phyloP scores from a whole-genome alignment of 2,888 invertebrate species.

The Dioctria linearis region DNA sequence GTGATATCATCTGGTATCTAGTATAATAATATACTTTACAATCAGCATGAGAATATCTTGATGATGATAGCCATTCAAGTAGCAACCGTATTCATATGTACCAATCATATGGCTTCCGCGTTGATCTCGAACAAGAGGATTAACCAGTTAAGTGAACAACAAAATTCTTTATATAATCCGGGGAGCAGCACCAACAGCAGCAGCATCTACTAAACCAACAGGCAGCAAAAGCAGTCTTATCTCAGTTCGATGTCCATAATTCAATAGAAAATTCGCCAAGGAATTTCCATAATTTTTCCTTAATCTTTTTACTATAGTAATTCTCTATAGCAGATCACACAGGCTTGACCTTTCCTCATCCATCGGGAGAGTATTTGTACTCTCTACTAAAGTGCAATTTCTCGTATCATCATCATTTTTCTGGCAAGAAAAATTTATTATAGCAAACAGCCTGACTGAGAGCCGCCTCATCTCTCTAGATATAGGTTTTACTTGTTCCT shows the following conservation, averaged over 20 bases:
- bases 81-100: constrained; percentile 9
- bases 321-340: constrained; percentile 21
- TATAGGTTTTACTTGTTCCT: constrained; percentile 24
- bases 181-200: too few species aligned
- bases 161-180: constrained; percentile 47
- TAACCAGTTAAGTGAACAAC: constrained; percentile 44
- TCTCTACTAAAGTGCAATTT: constrained; percentile 60
- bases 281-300: constrained; percentile 52
- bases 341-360: constrained; percentile 51
- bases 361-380: constrained; percentile 23
- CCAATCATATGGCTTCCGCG: constrained; percentile 46
- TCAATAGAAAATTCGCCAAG: constrained; percentile 52
- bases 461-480: not conserved
- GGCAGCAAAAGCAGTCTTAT: constrained; percentile 33
- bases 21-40: not conserved
- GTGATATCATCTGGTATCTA: constrained; percentile 5
- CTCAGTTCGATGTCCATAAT: constrained; percentile 42
- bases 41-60: constrained; percentile 38
- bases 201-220: not conserved
- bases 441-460: constrained; percentile 22
- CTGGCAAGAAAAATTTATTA: constrained; percentile 57
- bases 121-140: constrained; percentile 22
- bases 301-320: constrained; percentile 44
- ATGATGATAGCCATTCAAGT: constrained; percentile 12
- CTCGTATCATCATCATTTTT: constrained; percentile 59